Percentiles rank a stretch among this genome's conserved stretches.
These are phyloP conservation scores for Drosophila kohkoa DNA, from an alignment of 1,140 invertebrate genomes.

Conservation along the genomic window DNA sequence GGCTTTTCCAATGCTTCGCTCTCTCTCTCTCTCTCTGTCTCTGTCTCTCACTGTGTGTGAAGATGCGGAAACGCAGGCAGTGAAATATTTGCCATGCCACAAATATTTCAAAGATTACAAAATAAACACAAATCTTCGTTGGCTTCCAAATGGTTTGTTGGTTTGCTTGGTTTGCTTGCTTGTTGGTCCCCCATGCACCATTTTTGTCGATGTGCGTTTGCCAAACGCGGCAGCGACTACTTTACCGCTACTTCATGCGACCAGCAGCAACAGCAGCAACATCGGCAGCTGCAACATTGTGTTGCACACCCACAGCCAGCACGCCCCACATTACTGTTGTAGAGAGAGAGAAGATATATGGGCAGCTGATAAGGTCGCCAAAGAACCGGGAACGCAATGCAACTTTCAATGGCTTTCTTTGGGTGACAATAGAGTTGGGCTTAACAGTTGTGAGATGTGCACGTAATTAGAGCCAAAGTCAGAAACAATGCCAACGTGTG, in stretches of 20 bases:
- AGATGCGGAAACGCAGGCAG: constrained; percentile 67
- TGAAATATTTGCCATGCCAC: constrained; percentile 81
- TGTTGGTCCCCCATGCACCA: constrained; percentile 34
- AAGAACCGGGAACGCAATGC: not conserved
- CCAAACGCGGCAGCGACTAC: constrained; percentile 38
- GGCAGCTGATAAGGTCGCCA: constrained; percentile 36
- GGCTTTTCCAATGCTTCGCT: constrained; percentile 17
- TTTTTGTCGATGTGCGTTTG: constrained; percentile 30
- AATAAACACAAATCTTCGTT: constrained; percentile 79
- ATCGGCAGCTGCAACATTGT: constrained; percentile 17
- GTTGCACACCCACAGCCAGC: constrained; percentile 39
- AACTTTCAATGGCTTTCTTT: constrained; percentile 13
- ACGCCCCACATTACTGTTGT: not conserved
- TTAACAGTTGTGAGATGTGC: constrained; percentile 16
- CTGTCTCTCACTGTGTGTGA: not conserved
- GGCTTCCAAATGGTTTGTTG: constrained; percentile 35
- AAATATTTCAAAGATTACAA: constrained; percentile 82
- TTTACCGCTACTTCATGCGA: constrained; percentile 69
- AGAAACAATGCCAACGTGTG: constrained; percentile 38
- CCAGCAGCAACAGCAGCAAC: constrained; percentile 25
- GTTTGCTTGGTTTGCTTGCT: constrained; percentile 6
- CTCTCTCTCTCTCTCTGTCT: not conserved
- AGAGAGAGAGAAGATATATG: constrained; percentile 37
- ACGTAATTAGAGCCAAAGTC: constrained; percentile 46
- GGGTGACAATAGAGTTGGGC: constrained; percentile 39